Percentiles rank a stretch among this genome's conserved stretches.
Conservation (phyloP, 2,113 vertebrate species). For the Climacteris rufus region DNA sequence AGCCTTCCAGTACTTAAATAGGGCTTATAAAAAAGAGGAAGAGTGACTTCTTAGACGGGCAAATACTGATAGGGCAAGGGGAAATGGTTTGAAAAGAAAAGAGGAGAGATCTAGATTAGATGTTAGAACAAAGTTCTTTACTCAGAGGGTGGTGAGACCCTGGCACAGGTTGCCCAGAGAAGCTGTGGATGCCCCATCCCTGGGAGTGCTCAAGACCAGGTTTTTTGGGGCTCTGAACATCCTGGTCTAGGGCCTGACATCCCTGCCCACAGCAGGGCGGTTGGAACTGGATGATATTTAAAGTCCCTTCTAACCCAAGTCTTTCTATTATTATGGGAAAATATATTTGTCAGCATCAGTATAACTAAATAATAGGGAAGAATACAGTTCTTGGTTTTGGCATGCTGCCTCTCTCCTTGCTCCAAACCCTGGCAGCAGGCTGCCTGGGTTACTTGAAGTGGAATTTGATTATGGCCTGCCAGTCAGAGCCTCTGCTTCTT, state of each 20-base stretch:
- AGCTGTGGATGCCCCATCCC: neutral
- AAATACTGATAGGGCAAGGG: neutral
- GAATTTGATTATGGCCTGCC: neutral
- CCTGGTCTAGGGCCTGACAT: neutral
- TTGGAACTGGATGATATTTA: neutral
- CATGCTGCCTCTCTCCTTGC: neutral
- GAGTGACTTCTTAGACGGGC: neutral
- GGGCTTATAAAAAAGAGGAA: neutral
- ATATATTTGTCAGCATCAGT: neutral
- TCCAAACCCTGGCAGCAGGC: neutral
- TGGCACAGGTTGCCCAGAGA: neutral
- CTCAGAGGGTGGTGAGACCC: neutral
- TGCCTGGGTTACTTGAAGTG: neutral
- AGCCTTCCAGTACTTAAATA: neutral
- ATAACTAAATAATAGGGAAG: neutral
- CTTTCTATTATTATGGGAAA: neutral
- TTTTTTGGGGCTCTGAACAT: neutral
- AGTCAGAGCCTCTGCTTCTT: neutral
- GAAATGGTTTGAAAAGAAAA: neutral
- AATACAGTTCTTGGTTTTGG: neutral
- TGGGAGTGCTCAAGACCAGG: neutral
- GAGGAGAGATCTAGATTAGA: neutral
- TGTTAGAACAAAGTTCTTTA: neutral
- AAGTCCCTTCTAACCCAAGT: neutral
- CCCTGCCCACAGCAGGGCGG: neutral